A percentile compares a stretch with the other conserved stretches of the same genome.
These are phyloP conservation scores for Ptychoptera albimana DNA, from an alignment of 2,888 invertebrate genomes.

Conservation along the genomic window DNA sequence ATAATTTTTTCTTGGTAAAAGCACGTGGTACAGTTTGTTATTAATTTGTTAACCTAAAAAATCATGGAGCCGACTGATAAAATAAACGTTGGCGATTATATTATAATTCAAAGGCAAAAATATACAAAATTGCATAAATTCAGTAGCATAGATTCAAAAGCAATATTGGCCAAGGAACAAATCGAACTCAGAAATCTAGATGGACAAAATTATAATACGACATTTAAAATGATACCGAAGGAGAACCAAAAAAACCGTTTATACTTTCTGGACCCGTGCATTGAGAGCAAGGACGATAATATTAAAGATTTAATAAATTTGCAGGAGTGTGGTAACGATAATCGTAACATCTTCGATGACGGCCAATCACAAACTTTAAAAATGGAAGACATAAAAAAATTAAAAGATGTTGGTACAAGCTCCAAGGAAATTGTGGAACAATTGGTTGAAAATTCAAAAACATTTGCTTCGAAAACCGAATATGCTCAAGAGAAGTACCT, in stretches of 20 bases:
- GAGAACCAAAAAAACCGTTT: slow-evolving; percentile 35
- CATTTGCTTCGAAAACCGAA: slow-evolving; percentile 79
- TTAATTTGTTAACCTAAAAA: too few relatives aligned
- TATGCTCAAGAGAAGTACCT: slow-evolving; percentile 90
- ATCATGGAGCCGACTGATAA: slow-evolving; percentile 7
- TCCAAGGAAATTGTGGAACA: slow-evolving; percentile 74
- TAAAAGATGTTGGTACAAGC: slow-evolving; percentile 59
- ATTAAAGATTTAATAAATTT: slow-evolving; percentile 46
- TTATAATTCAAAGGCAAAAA: slow-evolving; percentile 61
- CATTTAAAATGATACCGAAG: slow-evolving; percentile 56
- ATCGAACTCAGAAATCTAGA: slow-evolving; percentile 49
- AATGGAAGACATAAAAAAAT: slow-evolving; percentile 62
- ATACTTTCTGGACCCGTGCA: slow-evolving; percentile 36
- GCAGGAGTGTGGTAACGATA: slow-evolving; percentile 58
- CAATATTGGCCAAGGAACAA: slow-evolving; percentile 52
- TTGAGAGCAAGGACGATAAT: slow-evolving; percentile 33
- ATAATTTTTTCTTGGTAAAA: too few relatives aligned
- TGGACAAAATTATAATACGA: slow-evolving; percentile 53
- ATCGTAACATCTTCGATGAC: slow-evolving; percentile 65
- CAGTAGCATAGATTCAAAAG: slow-evolving; percentile 41
- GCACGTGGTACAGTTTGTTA: too few relatives aligned
- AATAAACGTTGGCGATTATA: slow-evolving; percentile 52
- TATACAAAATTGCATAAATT: slow-evolving; percentile 64
- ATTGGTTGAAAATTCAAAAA: slow-evolving; percentile 78
- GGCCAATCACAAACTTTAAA: slow-evolving; percentile 61